phyloP scores from a whole-genome alignment of 2,113 vertebrate genomes.

The Kryptolebias marmoratus region DNA sequence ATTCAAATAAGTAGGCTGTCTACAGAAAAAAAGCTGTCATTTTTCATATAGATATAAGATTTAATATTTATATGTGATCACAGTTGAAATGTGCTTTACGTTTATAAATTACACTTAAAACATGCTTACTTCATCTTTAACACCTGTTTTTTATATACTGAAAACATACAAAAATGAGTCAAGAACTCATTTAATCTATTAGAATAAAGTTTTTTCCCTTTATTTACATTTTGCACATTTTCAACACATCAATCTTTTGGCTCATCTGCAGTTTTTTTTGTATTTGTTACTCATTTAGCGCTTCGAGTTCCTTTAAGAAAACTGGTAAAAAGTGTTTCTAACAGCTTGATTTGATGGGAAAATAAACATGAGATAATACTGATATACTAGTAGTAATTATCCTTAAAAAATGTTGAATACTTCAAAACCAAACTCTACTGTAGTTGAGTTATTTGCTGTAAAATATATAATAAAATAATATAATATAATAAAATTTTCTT shows the following conservation, averaged over 20 bases:
- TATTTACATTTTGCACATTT: background rate
- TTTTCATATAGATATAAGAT: background rate
- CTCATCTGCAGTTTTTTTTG: conserved; percentile 17
- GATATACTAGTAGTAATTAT: no score
- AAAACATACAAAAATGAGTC: no score
- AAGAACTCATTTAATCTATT: background rate
- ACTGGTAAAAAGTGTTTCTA: background rate
- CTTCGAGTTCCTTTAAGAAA: background rate
- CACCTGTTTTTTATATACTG: no score
- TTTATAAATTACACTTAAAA: no score
- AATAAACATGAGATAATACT: background rate
- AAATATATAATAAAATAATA: no score
- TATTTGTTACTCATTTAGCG: conserved; percentile 24
- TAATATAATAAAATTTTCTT: no score
- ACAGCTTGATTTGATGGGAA: background rate
- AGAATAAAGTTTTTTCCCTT: background rate
- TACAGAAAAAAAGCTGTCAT: background rate
- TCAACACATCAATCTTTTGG: conserved; percentile 3
- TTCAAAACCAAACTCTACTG: no score
- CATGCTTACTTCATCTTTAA: no score
- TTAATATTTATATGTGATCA: no score
- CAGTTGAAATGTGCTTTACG: no score
- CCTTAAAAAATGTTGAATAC: no score
- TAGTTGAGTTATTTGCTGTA: no score
- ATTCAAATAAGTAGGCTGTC: background rate